phyloP scores from a whole-genome alignment of 2,113 vertebrate species.

The Gymnorhina tibicen region DNA sequence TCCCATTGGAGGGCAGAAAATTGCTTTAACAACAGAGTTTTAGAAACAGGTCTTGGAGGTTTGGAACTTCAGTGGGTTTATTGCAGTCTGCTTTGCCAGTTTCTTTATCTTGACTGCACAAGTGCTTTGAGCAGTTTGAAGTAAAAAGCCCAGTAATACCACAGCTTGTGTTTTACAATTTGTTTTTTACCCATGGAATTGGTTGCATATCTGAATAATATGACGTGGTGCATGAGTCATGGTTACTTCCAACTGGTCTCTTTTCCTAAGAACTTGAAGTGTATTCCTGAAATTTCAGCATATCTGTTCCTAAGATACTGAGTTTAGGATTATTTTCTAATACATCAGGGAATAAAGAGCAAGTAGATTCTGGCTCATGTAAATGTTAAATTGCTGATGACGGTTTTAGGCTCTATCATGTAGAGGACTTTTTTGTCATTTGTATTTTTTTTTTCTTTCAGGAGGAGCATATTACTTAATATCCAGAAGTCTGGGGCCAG shows the following conservation, averaged over 20 bases:
- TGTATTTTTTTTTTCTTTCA: conserved; percentile 21
- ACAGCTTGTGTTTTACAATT: background rate
- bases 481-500: conserved; percentile 94
- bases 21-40: background rate
- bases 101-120: background rate
- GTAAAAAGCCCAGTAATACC: background rate
- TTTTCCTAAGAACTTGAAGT: background rate
- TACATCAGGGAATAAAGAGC: background rate
- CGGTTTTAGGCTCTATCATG: background rate
- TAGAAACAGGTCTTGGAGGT: background rate
- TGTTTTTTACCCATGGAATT: background rate
- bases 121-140: background rate
- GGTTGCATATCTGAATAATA: background rate
- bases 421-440: background rate
- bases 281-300: background rate
- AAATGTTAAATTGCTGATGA: background rate
- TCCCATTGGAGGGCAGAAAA: background rate
- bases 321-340: background rate
- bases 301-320: background rate
- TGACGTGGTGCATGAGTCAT: background rate
- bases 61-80: background rate
- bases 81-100: background rate
- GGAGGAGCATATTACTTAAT: conserved; percentile 98
- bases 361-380: background rate
- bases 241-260: background rate